Evolutionary conservation across 2,113 vertebrate genomes (phyloP), one percentile per base, ranked within the genome.

Genomic region (Phyllostomus hastatus): DNA sequence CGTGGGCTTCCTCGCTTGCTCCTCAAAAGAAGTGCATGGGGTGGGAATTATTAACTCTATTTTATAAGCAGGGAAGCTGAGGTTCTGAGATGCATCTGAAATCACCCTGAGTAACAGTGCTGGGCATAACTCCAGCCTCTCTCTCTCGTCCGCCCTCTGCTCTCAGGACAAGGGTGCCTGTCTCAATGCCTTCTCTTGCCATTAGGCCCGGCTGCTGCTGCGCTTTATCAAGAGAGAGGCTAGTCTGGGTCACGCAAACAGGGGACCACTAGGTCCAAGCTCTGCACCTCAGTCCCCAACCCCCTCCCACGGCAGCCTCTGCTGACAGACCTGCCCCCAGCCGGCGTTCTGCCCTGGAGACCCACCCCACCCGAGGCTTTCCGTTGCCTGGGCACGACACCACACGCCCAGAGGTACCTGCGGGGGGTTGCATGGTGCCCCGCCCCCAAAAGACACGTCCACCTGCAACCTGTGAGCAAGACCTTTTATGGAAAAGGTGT

Each of bases 291-390:
- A 33, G 4, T 33, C 5, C 10, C 11, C 9, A 22, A 3, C 54
- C 26, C 8, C 33, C 52, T 41, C 8, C 19, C 0, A 6, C 0
- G 4, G 24, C 35, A 73, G 64, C 75, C 43, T 64, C n/a, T 41
- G 48, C 19, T 46, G 93, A 76, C 4, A 9, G 52, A 46, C 15
- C 19, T 54, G 52, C 61, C 33, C 31, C 41, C 28, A 92, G 31
- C 61, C 1, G 5, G 50, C 15, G 7, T 41, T 31, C 9, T 38
- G n/a, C 14, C 85, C 52, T 2, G 4, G 31, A 91, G 46, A 41
- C 38, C 38, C 69, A 3, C 2, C 33, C 38, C 10, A 3, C 66
- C 10, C 0, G 3, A 75, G 54, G 54, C n/a, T 76, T 70, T 59
- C 76, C 12, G 0, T 22, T 38, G 33, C 9, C 19, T 46, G 19